Evolutionary conservation across 2,888 invertebrate species (phyloP).

Genomic region (Orchesellides sinensis): DNA sequence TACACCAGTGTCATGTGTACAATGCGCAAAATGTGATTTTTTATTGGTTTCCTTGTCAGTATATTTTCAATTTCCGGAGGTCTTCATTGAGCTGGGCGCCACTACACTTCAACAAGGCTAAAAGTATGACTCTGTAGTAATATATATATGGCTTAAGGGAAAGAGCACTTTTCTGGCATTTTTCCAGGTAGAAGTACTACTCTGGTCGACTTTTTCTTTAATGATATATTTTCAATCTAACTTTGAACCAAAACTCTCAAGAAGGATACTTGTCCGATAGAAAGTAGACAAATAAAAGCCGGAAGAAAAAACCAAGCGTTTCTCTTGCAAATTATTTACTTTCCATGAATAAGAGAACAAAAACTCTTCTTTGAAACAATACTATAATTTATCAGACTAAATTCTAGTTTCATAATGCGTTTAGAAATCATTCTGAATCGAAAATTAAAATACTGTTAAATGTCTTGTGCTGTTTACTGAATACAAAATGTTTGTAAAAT

Average conservation of each 20-base stretch:
- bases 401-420: too few relatives aligned
- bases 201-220: background rate
- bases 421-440: too few relatives aligned
- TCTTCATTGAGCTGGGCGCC: conserved; percentile 36
- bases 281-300: conserved; percentile 1
- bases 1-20: conserved; percentile 12
- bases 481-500: too few relatives aligned
- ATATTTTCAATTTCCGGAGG: conserved; percentile 57
- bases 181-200: conserved; percentile 15
- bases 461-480: too few relatives aligned
- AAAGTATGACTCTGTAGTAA: background rate
- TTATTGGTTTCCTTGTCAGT: conserved; percentile 47
- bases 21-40: conserved; percentile 44
- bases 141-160: background rate
- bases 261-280: background rate
- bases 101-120: conserved; percentile 18
- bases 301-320: too few relatives aligned
- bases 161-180: conserved; percentile 10
- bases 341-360: too few relatives aligned
- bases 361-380: too few relatives aligned
- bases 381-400: too few relatives aligned
- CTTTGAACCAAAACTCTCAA: conserved; percentile 8
- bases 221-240: conserved; percentile 54
- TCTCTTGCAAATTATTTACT: conserved; percentile 10
- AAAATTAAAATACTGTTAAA: too few relatives aligned